These are phyloP conservation scores for Lagorchestes hirsutus DNA, from an alignment of 2,797 vertebrate genomes.

Conservation along the genomic window DNA sequence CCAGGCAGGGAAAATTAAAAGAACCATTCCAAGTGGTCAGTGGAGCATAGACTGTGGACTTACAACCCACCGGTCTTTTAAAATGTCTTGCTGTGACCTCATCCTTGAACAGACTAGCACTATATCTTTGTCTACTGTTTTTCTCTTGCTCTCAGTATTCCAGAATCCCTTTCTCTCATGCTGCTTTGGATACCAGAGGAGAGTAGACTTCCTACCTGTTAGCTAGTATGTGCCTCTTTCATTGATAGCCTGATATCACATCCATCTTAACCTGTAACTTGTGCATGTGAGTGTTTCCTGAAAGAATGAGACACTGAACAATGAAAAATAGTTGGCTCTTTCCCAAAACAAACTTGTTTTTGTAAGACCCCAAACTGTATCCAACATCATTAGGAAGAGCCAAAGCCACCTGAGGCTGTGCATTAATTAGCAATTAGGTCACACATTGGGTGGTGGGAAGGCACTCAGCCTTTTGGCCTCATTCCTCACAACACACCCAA, in stretches of 20 bases:
- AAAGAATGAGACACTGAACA: constrained; percentile 56
- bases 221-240: not conserved
- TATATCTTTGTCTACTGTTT: not conserved
- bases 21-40: not conserved
- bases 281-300: not conserved
- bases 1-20: not conserved
- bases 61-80: constrained; percentile 24
- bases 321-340: constrained; percentile 70
- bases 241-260: not conserved
- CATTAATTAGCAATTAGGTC: constrained; percentile 63
- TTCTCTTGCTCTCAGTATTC: not conserved
- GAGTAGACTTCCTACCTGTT: not conserved
- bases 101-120: constrained; percentile 12
- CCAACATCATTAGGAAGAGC: constrained; percentile 71
- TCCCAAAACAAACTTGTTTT: constrained; percentile 73
- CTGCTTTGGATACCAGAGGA: not conserved
- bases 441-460: constrained; percentile 51
- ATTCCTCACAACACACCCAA: not conserved
- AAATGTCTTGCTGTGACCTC: constrained; percentile 33
- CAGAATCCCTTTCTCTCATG: not conserved
- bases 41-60: not conserved
- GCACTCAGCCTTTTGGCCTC: constrained; percentile 67
- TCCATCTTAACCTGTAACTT: not conserved
- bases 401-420: constrained; percentile 54
- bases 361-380: constrained; percentile 67